Percentiles rank a stretch among this genome's conserved stretches.
phyloP scores from a whole-genome alignment of 2,888 invertebrate genomes.

The Leptogaster cylindrica region DNA sequence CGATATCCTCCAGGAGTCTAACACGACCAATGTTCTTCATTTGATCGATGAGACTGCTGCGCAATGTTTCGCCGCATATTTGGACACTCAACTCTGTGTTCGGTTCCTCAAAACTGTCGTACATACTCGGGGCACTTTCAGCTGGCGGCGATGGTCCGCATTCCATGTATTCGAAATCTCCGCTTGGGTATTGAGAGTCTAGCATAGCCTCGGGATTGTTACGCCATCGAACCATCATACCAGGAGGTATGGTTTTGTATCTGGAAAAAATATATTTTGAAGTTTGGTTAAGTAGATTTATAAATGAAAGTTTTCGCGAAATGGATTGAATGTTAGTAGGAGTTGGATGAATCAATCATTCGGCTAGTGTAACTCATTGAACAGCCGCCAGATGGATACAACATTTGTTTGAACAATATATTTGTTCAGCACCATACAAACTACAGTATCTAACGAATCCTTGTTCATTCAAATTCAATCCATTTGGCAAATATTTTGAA shows the following conservation, averaged over 20 bases:
- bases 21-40: conserved; percentile 74
- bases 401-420: too few relatives aligned
- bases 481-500: not conserved
- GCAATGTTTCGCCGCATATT: conserved; percentile 76
- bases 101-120: conserved; percentile 80
- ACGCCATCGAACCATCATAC: conserved; percentile 67
- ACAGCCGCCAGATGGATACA: too few relatives aligned
- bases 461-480: not conserved
- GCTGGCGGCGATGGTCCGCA: conserved; percentile 81
- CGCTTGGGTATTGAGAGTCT: conserved; percentile 72
- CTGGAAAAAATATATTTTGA: conserved; percentile 55
- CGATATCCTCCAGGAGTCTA: conserved; percentile 75
- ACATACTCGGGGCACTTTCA: conserved; percentile 80
- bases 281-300: too few relatives aligned
- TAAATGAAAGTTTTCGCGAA: not conserved
- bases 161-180: conserved; percentile 77
- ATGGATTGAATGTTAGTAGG: not conserved
- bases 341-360: too few relatives aligned
- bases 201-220: conserved; percentile 66
- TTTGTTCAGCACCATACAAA: too few relatives aligned
- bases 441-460: not conserved
- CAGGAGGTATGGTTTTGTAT: conserved; percentile 63
- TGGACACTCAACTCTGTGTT: conserved; percentile 74
- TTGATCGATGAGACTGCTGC: conserved; percentile 76
- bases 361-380: too few relatives aligned